Conservation (phyloP, 1,140 invertebrate genomes). For the Papilio polytes region DNA sequence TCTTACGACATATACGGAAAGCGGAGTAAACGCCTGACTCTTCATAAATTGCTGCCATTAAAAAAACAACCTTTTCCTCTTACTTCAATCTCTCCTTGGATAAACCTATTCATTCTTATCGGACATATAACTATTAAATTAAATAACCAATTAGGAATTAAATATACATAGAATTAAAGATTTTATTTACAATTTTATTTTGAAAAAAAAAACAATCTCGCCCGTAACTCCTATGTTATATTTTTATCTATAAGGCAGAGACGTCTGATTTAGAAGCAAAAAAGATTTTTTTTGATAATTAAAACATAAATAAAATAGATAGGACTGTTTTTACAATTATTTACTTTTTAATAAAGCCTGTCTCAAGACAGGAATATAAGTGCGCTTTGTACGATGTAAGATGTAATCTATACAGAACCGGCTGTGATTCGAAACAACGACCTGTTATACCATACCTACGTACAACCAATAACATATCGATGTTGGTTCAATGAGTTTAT, state of each 20-base stretch:
- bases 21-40: constrained; percentile 8
- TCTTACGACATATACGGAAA: constrained; percentile 8
- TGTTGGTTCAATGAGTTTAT: too few relatives aligned
- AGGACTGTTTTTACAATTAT: neutral
- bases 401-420: constrained; percentile 9
- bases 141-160: neutral
- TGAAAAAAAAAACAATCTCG: neutral
- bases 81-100: neutral
- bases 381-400: neutral
- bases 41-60: constrained; percentile 14
- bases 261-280: neutral
- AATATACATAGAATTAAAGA: neutral
- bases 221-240: too few relatives aligned
- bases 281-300: neutral
- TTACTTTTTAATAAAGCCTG: neutral
- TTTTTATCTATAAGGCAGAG: too few relatives aligned
- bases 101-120: constrained; percentile 3
- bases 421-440: constrained; percentile 4
- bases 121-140: neutral
- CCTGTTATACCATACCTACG: neutral
- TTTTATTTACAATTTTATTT: neutral
- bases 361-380: neutral
- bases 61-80: constrained; percentile 25
- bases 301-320: neutral
- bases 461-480: neutral